Conservation (phyloP, 2,113 vertebrate genomes). For the Pomatorhinus ruficollis region DNA sequence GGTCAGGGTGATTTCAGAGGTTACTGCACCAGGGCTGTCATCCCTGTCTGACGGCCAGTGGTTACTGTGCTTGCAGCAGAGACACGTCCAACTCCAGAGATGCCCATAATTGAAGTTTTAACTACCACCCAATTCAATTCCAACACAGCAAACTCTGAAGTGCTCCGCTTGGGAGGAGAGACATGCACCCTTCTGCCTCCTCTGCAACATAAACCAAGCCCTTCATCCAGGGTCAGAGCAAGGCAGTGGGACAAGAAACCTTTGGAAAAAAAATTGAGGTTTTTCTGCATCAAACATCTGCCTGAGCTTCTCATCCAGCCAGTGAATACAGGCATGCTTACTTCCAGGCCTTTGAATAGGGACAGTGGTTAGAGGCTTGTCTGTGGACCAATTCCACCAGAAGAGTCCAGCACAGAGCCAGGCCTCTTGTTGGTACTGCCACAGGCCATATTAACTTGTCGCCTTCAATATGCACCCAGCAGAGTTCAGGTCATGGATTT, state of each 20-base stretch:
- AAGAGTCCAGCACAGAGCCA: neutral
- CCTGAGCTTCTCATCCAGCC: neutral
- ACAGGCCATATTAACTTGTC: slow-evolving; percentile 53
- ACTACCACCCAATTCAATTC: neutral
- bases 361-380: neutral
- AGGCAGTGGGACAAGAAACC: neutral
- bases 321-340: neutral
- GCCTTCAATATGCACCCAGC: slow-evolving; percentile 38
- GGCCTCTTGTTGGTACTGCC: neutral
- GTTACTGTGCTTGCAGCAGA: slow-evolving; percentile 7
- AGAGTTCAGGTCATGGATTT: slow-evolving; percentile 65
- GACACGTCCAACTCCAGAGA: neutral
- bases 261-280: neutral
- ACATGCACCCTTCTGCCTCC: neutral
- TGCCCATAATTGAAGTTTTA: slow-evolving; percentile 41
- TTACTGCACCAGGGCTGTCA: neutral
- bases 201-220: neutral
- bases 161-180: neutral
- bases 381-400: neutral
- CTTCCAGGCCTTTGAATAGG: neutral
- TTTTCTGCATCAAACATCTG: neutral
- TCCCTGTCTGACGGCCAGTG: neutral
- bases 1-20: slow-evolving; percentile 40
- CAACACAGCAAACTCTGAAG: neutral
- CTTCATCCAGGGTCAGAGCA: neutral